Conservation (phyloP, 2,797 vertebrate genomes). For the Nyctibius grandis region DNA sequence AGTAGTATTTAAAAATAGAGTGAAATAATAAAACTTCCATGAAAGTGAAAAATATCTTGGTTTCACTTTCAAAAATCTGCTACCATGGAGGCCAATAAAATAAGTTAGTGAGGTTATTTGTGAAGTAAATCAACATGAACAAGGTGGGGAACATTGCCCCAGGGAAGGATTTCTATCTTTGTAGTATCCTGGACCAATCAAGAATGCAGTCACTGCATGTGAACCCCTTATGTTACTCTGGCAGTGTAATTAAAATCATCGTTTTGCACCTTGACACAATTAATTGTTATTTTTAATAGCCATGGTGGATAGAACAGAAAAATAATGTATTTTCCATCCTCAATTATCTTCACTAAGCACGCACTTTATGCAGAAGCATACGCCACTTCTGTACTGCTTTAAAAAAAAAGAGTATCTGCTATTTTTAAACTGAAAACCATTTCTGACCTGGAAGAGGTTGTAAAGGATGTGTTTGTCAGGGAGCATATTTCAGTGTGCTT, state of each 20-base stretch:
- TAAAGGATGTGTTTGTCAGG: conserved; percentile 31
- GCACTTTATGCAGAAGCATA: neutral
- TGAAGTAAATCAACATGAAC: conserved; percentile 10
- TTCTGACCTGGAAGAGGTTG: conserved; percentile 15
- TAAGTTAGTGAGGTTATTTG: neutral
- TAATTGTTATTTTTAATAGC: conserved; percentile 44
- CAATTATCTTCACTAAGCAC: conserved; percentile 5
- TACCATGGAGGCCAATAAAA: neutral
- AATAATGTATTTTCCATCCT: neutral
- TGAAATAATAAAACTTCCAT: neutral
- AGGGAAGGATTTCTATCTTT: neutral
- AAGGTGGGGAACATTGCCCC: neutral
- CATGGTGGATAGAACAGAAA: neutral
- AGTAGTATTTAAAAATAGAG: neutral
- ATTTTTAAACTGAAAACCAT: conserved; percentile 6
- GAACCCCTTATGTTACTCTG: neutral
- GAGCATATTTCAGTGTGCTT: conserved; percentile 30
- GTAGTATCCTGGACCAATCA: neutral
- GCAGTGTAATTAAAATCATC: conserved; percentile 37
- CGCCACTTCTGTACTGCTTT: neutral
- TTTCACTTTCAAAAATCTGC: neutral
- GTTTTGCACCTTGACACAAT: conserved; percentile 37
- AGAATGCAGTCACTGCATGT: neutral
- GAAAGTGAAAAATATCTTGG: neutral
- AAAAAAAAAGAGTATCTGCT: neutral